Percentiles rank a stretch among this genome's conserved stretches.
These are phyloP conservation scores for Therioaphis trifolii DNA, from an alignment of 2,888 invertebrate species.

Conservation along the genomic window DNA sequence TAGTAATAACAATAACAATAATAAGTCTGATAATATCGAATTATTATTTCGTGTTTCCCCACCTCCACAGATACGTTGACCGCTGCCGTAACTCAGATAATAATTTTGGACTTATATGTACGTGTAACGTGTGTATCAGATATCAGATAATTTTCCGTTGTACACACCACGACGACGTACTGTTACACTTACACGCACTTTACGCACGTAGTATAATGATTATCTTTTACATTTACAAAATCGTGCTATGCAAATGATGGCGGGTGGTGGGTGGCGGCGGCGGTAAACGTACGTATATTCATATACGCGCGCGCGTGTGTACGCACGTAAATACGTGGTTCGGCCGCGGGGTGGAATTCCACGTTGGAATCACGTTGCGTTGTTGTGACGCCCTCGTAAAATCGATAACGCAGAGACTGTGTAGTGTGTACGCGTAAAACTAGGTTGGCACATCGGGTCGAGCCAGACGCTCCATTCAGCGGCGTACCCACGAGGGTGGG, in stretches of 20 bases:
- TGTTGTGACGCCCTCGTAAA: slow-evolving; percentile 63
- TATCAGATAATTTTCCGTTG: neutral
- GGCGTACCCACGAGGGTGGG: slow-evolving; percentile 27
- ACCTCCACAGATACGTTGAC: neutral
- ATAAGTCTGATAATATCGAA: slow-evolving; percentile 5
- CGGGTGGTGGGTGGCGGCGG: neutral
- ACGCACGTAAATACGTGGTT: neutral
- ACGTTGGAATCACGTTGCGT: slow-evolving; percentile 63
- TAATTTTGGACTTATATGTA: no score
- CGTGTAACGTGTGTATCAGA: no score
- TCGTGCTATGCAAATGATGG: neutral
- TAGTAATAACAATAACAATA: slow-evolving; percentile 28
- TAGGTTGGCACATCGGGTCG: slow-evolving; percentile 51
- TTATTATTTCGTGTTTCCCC: neutral
- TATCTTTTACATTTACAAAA: neutral
- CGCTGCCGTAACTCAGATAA: neutral
- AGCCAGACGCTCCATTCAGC: slow-evolving; percentile 60
- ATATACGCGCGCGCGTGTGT: neutral
- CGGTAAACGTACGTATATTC: neutral
- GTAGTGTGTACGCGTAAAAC: slow-evolving; percentile 41
- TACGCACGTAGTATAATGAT: neutral
- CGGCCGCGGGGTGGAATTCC: slow-evolving; percentile 31
- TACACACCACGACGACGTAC: neutral
- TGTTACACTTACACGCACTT: neutral
- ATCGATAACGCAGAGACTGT: slow-evolving; percentile 58